These are phyloP conservation scores for Cyclura pinguis DNA, from an alignment of 2,797 vertebrate species.

Conservation along the genomic window DNA sequence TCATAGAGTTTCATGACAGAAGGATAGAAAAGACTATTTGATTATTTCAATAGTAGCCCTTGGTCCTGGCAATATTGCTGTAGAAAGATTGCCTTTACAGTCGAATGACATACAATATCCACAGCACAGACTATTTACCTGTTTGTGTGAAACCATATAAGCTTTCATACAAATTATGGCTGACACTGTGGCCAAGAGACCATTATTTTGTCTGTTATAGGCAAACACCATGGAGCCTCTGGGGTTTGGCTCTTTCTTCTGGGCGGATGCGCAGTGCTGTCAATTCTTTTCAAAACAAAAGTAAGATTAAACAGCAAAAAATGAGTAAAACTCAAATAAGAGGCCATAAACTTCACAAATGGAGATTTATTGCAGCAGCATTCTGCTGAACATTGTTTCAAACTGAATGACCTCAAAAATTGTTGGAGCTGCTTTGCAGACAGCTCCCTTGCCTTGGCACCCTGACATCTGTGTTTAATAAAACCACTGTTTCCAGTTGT, in stretches of 20 bases:
- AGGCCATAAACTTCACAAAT: constrained; percentile 25
- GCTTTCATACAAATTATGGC: constrained; percentile 9
- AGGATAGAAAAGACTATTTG: neutral
- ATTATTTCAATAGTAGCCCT: constrained; percentile 18
- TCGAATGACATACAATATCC: constrained; percentile 10
- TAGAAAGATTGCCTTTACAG: neutral
- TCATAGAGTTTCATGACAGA: neutral
- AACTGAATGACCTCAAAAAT: constrained; percentile 31
- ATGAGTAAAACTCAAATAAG: constrained; percentile 16
- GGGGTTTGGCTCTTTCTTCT: constrained; percentile 13
- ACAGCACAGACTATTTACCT: neutral
- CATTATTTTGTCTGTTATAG: constrained; percentile 17
- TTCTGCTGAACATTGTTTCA: constrained; percentile 25
- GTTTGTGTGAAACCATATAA: constrained; percentile 25
- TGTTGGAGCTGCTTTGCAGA: constrained; percentile 41
- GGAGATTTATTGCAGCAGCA: constrained; percentile 51
- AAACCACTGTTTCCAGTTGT: constrained; percentile 33
- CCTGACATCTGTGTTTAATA: constrained; percentile 58
- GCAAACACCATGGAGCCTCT: constrained; percentile 9
- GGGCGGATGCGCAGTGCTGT: neutral
- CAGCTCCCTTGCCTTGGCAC: neutral
- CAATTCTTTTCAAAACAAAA: neutral
- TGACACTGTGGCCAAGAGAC: constrained; percentile 29
- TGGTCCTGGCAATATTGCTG: neutral
- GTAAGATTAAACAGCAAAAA: constrained; percentile 45